Conservation (phyloP, 2,113 vertebrate species). For the Phyllostomus discolor region DNA sequence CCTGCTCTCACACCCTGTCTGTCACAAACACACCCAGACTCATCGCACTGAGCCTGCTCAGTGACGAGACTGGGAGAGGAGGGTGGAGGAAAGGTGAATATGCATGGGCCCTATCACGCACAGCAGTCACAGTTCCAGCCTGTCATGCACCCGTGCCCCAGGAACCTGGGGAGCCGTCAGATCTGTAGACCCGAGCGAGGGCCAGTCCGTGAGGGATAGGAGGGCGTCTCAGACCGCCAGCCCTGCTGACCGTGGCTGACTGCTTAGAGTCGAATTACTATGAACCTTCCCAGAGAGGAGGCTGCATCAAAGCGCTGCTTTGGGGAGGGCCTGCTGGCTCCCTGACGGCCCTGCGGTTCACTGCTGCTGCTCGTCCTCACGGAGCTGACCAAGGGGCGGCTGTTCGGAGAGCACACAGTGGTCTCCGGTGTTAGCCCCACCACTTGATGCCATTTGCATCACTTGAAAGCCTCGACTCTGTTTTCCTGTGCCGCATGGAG, state of each 20-base stretch:
- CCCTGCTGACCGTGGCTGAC: not conserved
- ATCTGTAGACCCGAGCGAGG: not conserved
- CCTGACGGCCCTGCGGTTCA: not conserved
- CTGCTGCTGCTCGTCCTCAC: slow-evolving; percentile 28
- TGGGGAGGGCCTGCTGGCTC: slow-evolving; percentile 28
- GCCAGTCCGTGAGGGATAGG: not conserved
- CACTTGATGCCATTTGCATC: slow-evolving; percentile 13
- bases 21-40: not conserved
- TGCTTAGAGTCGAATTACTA: not conserved
- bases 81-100: not conserved
- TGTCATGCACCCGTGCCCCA: not conserved
- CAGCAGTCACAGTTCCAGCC: not conserved
- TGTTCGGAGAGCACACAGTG: slow-evolving; percentile 28
- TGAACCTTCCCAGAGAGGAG: not conserved
- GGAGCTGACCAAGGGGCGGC: slow-evolving; percentile 11
- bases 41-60: not conserved
- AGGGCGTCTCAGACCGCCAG: not conserved
- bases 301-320: not conserved
- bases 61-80: not conserved
- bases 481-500: not conserved
- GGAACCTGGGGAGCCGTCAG: not conserved
- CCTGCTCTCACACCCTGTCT: not conserved
- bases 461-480: not conserved
- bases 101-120: not conserved
- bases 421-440: not conserved